Evolutionary conservation across 2,888 invertebrate species (phyloP).

Genomic region (Ophion ventricosus): DNA sequence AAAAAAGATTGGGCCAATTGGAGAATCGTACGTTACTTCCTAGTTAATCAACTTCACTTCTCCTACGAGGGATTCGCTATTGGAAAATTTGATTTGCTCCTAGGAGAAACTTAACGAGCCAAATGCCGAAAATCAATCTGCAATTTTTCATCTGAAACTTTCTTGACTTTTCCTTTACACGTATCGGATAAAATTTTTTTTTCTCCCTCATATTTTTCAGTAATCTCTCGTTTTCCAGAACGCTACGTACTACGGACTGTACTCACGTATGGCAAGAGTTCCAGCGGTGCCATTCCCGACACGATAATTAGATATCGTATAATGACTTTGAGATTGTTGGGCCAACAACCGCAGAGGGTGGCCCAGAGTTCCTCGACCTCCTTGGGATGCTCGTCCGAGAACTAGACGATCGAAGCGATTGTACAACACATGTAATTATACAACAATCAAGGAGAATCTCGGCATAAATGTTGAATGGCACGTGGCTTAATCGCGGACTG

Average conservation of each 20-base stretch:
- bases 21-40: background rate
- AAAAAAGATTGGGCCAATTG: background rate
- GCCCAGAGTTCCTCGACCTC: slow-evolving; percentile 99
- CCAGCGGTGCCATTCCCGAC: slow-evolving; percentile 98
- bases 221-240: background rate
- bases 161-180: too few relatives aligned
- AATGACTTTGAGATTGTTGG: slow-evolving; percentile 98
- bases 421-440: slow-evolving; percentile 25
- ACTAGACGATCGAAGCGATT: slow-evolving; percentile 84
- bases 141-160: background rate
- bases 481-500: background rate
- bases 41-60: too few relatives aligned
- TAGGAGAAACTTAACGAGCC: too few relatives aligned
- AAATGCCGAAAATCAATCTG: background rate
- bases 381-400: slow-evolving; percentile 97
- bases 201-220: background rate
- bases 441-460: background rate
- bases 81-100: too few relatives aligned
- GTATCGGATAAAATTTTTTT: background rate
- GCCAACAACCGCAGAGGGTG: slow-evolving; percentile 97
- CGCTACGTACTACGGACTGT: background rate
- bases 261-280: slow-evolving; percentile 95
- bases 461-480: background rate
- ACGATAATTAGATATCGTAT: slow-evolving; percentile 98
- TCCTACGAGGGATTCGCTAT: too few relatives aligned